Percentiles rank a stretch among this genome's conserved stretches.
phyloP scores from a whole-genome alignment of 2,797 vertebrate genomes.

The Sardinella longiceps region DNA sequence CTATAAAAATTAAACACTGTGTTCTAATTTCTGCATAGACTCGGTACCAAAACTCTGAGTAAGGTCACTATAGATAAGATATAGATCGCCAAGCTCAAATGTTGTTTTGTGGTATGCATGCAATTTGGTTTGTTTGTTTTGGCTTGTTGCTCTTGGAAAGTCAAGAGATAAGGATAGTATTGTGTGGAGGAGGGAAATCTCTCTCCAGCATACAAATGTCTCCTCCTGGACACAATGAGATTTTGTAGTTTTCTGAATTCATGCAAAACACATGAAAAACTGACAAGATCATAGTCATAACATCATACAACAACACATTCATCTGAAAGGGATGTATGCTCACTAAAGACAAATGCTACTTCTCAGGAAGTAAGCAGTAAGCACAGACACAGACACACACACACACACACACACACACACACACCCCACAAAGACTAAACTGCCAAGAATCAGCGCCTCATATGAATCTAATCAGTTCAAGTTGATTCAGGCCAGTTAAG shows the following conservation, averaged over 20 bases:
- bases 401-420: neutral
- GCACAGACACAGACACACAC: constrained; percentile 24
- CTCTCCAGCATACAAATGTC: neutral
- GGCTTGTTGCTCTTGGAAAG: neutral
- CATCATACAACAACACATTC: neutral
- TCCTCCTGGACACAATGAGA: neutral
- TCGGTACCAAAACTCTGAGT: neutral
- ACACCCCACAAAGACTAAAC: neutral
- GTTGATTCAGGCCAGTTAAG: too few species aligned
- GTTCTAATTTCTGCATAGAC: neutral
- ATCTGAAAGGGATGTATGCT: neutral
- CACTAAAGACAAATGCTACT: neutral
- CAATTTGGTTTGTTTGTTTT: neutral
- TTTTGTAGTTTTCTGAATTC: neutral
- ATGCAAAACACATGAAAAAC: neutral
- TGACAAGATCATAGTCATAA: neutral
- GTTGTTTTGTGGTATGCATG: too few species aligned
- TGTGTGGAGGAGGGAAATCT: neutral
- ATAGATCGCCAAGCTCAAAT: too few species aligned
- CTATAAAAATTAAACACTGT: neutral
- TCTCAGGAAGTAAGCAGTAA: too few species aligned
- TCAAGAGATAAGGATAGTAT: constrained; percentile 1
- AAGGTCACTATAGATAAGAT: neutral
- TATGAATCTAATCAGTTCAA: too few species aligned
- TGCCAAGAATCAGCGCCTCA: too few species aligned